Base-by-base conservation (phyloP, 2,113 vertebrate genomes). In the Dunckerocampus dactyliophorus region DNA sequence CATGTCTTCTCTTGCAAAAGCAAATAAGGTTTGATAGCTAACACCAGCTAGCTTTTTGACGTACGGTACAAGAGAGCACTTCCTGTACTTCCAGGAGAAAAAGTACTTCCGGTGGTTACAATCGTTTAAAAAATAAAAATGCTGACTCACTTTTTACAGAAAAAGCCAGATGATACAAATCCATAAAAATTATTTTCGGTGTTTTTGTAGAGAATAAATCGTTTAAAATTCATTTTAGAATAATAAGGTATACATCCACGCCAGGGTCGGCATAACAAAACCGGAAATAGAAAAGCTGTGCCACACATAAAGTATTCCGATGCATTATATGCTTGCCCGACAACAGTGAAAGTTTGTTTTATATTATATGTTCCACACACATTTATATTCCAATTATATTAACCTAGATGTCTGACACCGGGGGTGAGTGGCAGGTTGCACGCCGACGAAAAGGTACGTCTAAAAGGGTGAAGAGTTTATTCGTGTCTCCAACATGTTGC, bases 371-470 rank as follows among this genome's bases (percentile, higher is more conserved):
- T 31, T 48, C 14, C 11, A 1, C n/a, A 7, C 10, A 31, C 15
- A 14, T n/a, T 12, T 5, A 47, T 59, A 47, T 59, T 31, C 14
- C 2, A 12, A 21, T 20, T 37, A 4, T 60, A 43, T 48, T n/a
- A 15, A 7, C 3, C 21, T 7, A 59, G 4, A 90, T 89, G 89
- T 69, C 83, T 8, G 84, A 76, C 22, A 55, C 12, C 1, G 64
- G 57, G 8, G 76, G 63, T 1, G 82, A 85, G 58, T 92, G 90
- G 90, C 88, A 88, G 74, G 65, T 81, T 2, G 87, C 82, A 34
- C 75, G 83, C 31, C 61, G 87, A 34, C 73, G 87, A n/a, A 91
- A 85, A 79, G 81, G 86, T 12, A 66, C 74, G 19, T 48, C 75
- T 2, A 69, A 57, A 59, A 82, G 37, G 56, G 61, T 50, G 12